Percentiles rank a stretch among this genome's conserved stretches.
These are phyloP conservation scores for Chaetops frenatus DNA, from an alignment of 2,113 vertebrate genomes.

Conservation along the genomic window DNA sequence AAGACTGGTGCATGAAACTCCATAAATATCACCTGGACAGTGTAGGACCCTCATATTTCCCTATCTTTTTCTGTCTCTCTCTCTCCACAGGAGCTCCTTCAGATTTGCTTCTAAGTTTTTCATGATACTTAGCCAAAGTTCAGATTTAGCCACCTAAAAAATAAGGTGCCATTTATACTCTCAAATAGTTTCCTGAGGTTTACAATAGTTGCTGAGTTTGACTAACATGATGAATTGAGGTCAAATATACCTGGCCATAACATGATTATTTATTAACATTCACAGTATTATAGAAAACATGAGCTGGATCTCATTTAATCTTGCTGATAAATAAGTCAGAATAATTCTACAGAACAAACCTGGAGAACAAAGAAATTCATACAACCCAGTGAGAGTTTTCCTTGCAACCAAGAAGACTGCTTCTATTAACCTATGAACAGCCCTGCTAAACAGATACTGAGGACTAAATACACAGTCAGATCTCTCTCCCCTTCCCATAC, in stretches of 20 bases:
- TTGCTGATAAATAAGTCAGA: neutral
- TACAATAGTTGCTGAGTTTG: neutral
- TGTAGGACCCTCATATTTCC: neutral
- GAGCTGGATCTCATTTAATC: neutral
- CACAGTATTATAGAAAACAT: neutral
- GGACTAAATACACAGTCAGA: neutral
- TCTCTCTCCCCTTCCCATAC: neutral
- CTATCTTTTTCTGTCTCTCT: accelerated
- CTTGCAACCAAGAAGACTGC: neutral
- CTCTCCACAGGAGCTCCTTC: neutral
- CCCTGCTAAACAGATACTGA: neutral
- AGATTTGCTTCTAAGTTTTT: neutral
- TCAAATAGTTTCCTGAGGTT: neutral
- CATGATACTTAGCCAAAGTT: neutral
- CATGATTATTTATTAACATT: neutral
- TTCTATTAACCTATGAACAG: neutral
- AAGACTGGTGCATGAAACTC: no score
- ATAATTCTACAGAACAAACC: neutral
- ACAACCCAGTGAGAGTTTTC: neutral
- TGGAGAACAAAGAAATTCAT: neutral
- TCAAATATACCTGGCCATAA: neutral
- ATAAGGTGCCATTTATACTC: neutral
- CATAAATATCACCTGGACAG: no score
- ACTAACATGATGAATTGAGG: neutral
- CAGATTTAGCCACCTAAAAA: neutral